These are phyloP conservation scores for Rhyacichthys aspro DNA, from an alignment of 2,797 vertebrate species.

Conservation along the genomic window DNA sequence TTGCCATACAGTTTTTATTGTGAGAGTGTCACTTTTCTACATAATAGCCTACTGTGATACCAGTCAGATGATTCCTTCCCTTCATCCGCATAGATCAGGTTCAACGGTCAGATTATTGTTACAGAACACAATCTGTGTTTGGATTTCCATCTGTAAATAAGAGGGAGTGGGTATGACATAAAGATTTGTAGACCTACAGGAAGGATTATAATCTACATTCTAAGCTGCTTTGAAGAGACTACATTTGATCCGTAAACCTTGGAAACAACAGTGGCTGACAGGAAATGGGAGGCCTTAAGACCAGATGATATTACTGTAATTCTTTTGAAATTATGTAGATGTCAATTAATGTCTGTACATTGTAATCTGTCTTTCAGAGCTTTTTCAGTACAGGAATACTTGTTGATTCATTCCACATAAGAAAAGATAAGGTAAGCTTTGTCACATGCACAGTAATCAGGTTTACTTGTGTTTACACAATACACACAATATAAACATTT, in stretches of 20 bases:
- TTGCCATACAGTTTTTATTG: too few relatives aligned
- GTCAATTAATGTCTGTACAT: slow-evolving; percentile 3
- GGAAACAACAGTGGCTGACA: slow-evolving; percentile 19
- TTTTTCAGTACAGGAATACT: background rate
- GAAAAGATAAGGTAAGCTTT: too few relatives aligned
- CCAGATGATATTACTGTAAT: slow-evolving; percentile 38
- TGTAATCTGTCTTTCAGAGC: background rate
- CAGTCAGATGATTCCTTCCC: background rate
- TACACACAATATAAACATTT: too few relatives aligned
- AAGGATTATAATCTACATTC: slow-evolving; percentile 53
- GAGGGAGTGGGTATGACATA: slow-evolving; percentile 11
- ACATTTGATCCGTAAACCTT: slow-evolving; percentile 52
- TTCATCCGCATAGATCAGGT: slow-evolving; percentile 20
- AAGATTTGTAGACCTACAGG: slow-evolving; percentile 31
- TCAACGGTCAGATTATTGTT: slow-evolving; percentile 5
- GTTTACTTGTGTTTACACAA: too few relatives aligned
- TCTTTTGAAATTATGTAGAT: slow-evolving; percentile 13
- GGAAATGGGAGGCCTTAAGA: slow-evolving; percentile 18
- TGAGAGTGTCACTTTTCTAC: too few relatives aligned
- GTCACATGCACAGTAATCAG: too few relatives aligned
- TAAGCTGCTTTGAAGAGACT: slow-evolving; percentile 62
- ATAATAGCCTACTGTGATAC: too few relatives aligned
- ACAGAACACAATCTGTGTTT: slow-evolving; percentile 33
- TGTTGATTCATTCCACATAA: background rate
- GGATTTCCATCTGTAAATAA: slow-evolving; percentile 25